Percentiles rank a stretch among this genome's conserved stretches.
Conservation (phyloP, 2,888 invertebrate genomes). For the Graphium colonna region DNA sequence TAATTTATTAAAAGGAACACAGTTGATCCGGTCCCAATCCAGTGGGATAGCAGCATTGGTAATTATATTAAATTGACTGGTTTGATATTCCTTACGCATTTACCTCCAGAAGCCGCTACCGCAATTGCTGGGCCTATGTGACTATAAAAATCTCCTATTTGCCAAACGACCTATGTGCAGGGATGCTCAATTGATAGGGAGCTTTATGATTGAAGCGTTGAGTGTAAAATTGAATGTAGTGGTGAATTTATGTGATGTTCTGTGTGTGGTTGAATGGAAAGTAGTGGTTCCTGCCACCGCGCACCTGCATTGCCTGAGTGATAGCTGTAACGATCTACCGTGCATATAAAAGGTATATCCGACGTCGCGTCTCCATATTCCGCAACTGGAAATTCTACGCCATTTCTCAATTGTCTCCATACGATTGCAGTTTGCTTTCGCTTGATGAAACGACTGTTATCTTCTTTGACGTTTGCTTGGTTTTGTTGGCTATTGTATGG, state of each 20-base stretch:
- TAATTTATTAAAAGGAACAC: constrained; percentile 17
- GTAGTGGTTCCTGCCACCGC: constrained; percentile 36
- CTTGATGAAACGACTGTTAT: not conserved
- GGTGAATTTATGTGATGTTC: constrained; percentile 32
- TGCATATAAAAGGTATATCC: constrained; percentile 41
- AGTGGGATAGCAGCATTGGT: constrained; percentile 9
- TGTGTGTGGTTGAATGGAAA: constrained; percentile 29
- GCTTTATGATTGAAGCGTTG: not conserved
- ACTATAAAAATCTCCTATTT: constrained; percentile 43
- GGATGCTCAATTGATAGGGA: constrained; percentile 29
- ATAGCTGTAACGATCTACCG: constrained; percentile 47
- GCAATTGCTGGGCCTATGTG: constrained; percentile 48
- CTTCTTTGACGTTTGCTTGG: no score
- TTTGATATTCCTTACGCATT: constrained; percentile 58
- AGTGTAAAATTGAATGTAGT: constrained; percentile 9
- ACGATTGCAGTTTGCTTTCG: not conserved
- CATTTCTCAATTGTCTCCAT: constrained; percentile 11
- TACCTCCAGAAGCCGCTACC: constrained; percentile 46
- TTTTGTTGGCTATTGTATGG: no score
- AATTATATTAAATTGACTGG: constrained; percentile 30
- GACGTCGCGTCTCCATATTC: constrained; percentile 23
- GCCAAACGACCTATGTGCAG: no score
- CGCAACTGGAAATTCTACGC: constrained; percentile 7
- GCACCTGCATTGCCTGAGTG: constrained; percentile 59
- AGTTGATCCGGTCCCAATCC: constrained; percentile 1